Evolutionary conservation across 2,888 invertebrate species (phyloP), one percentile per base, ranked within the genome.

Genomic region (Agonum fuliginosum): DNA sequence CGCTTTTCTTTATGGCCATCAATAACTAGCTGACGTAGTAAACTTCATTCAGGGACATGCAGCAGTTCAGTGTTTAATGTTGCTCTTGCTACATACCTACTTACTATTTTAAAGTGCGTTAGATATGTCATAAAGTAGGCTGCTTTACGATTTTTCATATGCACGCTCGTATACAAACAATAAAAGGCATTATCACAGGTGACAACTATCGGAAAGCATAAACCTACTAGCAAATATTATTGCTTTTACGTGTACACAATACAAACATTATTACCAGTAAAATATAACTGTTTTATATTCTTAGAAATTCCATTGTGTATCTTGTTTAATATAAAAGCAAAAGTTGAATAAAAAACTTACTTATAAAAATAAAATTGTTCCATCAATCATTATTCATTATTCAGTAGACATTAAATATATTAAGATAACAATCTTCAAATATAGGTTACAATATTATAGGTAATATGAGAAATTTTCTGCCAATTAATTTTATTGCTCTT

Each of bases 1-100:
- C 37, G 72, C 72, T 72, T 72, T 72, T 72, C 72, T 72, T 72
- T 54, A 72, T 17, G 41, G 41, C 58, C 37, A 37, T 72, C 72
- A 72, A 54, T 54, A 72, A 58, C 54, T 22, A 8, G 72, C 72
- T 72, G 30, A 71, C 71, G 46, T 27, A 71, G 46, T 70, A n/a
- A 51, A 71, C 34, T 71, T 46, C 30, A 71, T 48, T 71, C 71
- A 67, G 67, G 20, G 67, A 41, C 67, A 67, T n/a, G n/a, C 37
- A 41, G 41, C n/a, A 65, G n/a, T n/a, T n/a, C n/a, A n/a, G n/a
- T 19, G 19, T 19, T 24, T 17, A 19, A 65, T 17, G n/a, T 17
- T 62, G 62, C 37, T 62, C 30, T 12, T 48, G 20, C 30, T 62
- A 54, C 62, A 8, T 62, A 62, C 62, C 37, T 62, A 62, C 62